A percentile compares a stretch with the other conserved stretches of the same genome.
Conservation (phyloP, 1,140 invertebrate species). For the Heterodera schachtii region DNA sequence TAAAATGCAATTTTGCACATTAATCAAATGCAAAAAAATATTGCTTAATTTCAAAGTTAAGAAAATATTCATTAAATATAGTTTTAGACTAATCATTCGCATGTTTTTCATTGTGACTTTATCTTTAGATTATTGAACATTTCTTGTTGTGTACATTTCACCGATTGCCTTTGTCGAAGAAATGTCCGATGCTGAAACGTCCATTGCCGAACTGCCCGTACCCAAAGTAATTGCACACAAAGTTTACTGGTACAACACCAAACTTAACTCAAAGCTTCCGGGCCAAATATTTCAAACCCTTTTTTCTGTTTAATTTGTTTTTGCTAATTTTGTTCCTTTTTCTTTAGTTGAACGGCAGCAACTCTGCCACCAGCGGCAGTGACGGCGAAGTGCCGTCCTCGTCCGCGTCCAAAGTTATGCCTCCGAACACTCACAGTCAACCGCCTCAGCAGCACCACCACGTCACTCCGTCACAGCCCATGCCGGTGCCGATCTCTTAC, state of each 20-base stretch:
- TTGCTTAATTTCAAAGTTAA: too few species aligned
- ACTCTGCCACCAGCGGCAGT: too few species aligned
- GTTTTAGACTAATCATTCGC: neutral
- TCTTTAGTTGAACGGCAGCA: too few species aligned
- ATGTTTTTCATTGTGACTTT: neutral
- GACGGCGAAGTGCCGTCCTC: too few species aligned
- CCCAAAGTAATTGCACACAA: neutral
- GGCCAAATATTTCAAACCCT: too few species aligned
- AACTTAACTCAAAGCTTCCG: too few species aligned
- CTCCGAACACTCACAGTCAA: too few species aligned
- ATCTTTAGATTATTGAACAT: neutral
- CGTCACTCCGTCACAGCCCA: constrained; percentile 20
- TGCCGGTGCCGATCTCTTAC: constrained; percentile 49
- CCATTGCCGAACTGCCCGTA: neutral
- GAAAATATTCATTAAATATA: neutral
- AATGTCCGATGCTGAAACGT: neutral
- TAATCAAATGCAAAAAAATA: constrained; percentile 1
- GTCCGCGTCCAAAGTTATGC: too few species aligned
- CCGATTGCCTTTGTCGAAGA: neutral
- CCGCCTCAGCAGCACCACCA: neutral
- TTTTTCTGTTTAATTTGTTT: too few species aligned
- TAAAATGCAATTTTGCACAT: neutral
- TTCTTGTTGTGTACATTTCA: neutral
- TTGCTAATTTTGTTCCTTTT: too few species aligned
- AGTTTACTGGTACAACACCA: too few species aligned